Evolutionary conservation across 2,888 invertebrate species (phyloP).

Genomic region (Hirtodrosophila duncani): DNA sequence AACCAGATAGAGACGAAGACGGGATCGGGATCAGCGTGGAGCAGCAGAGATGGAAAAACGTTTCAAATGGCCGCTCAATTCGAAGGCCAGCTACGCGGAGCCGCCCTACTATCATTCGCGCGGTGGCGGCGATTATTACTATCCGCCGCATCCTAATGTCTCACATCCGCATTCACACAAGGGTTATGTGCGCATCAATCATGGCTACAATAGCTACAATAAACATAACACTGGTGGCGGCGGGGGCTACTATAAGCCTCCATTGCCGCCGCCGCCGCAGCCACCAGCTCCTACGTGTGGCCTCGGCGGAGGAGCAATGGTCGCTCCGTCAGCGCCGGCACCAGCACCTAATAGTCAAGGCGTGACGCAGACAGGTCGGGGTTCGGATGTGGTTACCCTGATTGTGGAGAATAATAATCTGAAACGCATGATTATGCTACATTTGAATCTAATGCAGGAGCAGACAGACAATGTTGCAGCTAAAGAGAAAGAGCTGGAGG

Average conservation of each 20-base stretch:
- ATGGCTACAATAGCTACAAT: constrained; percentile 36
- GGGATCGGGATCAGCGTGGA: constrained; percentile 3
- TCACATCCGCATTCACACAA: constrained; percentile 35
- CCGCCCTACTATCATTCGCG: constrained; percentile 22
- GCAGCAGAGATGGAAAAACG: constrained; percentile 53
- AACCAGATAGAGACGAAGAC: too few species aligned
- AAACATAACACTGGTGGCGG: constrained; percentile 1
- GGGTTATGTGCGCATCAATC: constrained; percentile 59
- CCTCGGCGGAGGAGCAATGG: constrained; percentile 27
- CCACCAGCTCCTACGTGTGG: constrained; percentile 3
- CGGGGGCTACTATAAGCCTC: constrained; percentile 31
- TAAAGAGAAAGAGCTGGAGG: constrained; percentile 87
- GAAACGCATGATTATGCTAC: constrained; percentile 88
- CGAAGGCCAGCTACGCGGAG: constrained; percentile 36
- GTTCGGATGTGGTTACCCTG: constrained; percentile 67
- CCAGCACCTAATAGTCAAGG: constrained; percentile 4
- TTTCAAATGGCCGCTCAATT: constrained; percentile 40
- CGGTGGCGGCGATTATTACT: constrained; percentile 4
- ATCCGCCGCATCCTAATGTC: constrained; percentile 4
- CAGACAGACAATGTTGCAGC: constrained; percentile 90
- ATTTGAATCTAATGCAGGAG: constrained; percentile 92
- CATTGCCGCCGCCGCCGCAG: background rate
- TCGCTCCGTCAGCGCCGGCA: constrained; percentile 12
- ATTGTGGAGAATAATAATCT: constrained; percentile 77
- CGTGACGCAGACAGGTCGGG: background rate